These are phyloP conservation scores for Fopius arisanus DNA, from an alignment of 1,140 invertebrate genomes.

Conservation along the genomic window DNA sequence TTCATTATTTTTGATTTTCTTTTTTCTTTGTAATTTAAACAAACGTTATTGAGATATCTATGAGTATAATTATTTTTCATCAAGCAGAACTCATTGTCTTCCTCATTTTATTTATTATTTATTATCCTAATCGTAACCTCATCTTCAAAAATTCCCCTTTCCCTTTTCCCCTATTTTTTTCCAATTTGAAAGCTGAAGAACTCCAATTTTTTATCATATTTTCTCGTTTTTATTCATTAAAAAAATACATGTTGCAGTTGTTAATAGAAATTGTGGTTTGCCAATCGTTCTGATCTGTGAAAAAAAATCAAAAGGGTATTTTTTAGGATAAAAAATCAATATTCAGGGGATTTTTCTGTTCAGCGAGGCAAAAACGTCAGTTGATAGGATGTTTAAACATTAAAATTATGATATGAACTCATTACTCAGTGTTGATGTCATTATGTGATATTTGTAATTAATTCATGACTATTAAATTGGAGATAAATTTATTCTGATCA, in stretches of 20 bases:
- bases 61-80: conserved; percentile 22
- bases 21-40: conserved; percentile 27
- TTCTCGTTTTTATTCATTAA: too few relatives aligned
- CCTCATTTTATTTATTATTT: too few relatives aligned
- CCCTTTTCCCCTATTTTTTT: too few relatives aligned
- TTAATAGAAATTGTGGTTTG: too few relatives aligned
- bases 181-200: too few relatives aligned
- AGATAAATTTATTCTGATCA: too few relatives aligned
- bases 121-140: too few relatives aligned
- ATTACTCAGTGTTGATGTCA: conserved; percentile 1
- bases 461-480: too few relatives aligned
- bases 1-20: conserved; percentile 25
- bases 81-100: neutral
- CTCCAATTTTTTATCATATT: too few relatives aligned
- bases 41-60: conserved; percentile 24
- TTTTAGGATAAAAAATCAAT: neutral
- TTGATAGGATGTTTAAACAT: neutral
- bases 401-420: neutral
- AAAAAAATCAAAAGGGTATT: neutral
- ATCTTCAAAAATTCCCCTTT: too few relatives aligned
- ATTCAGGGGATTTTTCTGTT: neutral
- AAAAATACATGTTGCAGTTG: too few relatives aligned
- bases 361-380: neutral
- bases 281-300: neutral
- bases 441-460: neutral